Conservation (phyloP, 2,113 vertebrate genomes). For the Podiceps cristatus region DNA sequence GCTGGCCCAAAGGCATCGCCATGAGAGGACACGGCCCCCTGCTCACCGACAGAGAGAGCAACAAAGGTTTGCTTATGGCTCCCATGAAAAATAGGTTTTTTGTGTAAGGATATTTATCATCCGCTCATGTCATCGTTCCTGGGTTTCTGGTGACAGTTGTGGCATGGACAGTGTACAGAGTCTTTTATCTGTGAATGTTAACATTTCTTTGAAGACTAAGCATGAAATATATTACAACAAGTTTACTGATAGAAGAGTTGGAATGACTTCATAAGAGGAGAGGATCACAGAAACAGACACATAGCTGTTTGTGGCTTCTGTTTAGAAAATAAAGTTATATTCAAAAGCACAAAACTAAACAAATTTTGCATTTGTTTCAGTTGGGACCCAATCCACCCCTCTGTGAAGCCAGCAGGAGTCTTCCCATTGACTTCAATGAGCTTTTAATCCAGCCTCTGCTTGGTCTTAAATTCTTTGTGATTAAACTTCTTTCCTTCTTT, state of each 20-base stretch:
- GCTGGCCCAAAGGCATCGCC: not conserved
- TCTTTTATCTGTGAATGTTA: constrained; percentile 73
- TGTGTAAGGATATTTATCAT: constrained; percentile 72
- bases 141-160: constrained; percentile 53
- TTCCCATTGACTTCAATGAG: constrained; percentile 4
- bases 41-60: constrained; percentile 43
- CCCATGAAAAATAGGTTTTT: constrained; percentile 62
- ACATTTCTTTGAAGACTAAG: constrained; percentile 74
- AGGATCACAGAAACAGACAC: constrained; percentile 32
- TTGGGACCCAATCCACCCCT: not conserved
- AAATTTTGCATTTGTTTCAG: constrained; percentile 25
- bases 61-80: constrained; percentile 78
- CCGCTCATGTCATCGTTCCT: constrained; percentile 62
- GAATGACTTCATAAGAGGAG: constrained; percentile 58
- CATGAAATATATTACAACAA: constrained; percentile 65
- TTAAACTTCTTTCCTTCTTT: not conserved
- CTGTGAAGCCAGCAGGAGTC: constrained; percentile 12
- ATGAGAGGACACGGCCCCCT: not conserved
- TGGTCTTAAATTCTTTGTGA: not conserved
- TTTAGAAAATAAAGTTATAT: constrained; percentile 47
- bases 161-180: constrained; percentile 13
- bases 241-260: constrained; percentile 71
- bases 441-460: constrained; percentile 4
- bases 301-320: constrained; percentile 29
- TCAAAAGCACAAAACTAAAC: constrained; percentile 50